A percentile compares a stretch with the other conserved stretches of the same genome.
phyloP scores from a whole-genome alignment of 2,113 vertebrate species.

The Panurus biarmicus region DNA sequence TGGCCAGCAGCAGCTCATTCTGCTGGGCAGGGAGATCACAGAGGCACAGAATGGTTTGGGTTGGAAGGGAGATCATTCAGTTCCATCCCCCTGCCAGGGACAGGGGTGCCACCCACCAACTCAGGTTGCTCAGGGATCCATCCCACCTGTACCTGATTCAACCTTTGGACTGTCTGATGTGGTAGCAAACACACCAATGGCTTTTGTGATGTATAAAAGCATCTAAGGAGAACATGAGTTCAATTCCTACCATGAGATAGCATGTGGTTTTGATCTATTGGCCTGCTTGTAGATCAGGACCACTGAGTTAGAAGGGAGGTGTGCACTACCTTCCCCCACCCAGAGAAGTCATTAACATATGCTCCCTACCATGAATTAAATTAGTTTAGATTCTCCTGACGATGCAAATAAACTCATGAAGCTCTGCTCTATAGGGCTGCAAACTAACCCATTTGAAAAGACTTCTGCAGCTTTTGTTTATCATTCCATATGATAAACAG shows the following conservation, averaged over 20 bases:
- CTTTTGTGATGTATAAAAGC: neutral
- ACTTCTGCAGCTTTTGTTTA: constrained; percentile 31
- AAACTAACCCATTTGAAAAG: constrained; percentile 33
- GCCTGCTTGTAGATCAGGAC: neutral
- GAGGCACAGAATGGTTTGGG: neutral
- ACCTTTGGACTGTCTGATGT: accelerated
- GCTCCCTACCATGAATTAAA: constrained; percentile 48
- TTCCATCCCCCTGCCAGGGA: neutral
- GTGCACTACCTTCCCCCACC: neutral
- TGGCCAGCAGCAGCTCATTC: neutral
- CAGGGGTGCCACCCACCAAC: neutral
- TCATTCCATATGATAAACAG: constrained; percentile 51
- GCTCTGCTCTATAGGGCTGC: constrained; percentile 12
- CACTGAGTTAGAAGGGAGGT: neutral
- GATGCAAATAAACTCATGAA: constrained; percentile 42
- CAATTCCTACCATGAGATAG: neutral
- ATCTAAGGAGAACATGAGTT: neutral
- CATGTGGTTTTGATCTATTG: neutral
- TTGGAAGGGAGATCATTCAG: neutral
- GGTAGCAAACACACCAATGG: neutral
- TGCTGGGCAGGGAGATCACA: neutral
- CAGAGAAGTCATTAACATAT: constrained; percentile 18
- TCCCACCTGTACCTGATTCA: neutral
- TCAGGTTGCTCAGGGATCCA: neutral
- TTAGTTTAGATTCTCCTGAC: constrained; percentile 53